Evolutionary conservation across 2,888 invertebrate species (phyloP).

Genomic region (Acrocera orbiculus): DNA sequence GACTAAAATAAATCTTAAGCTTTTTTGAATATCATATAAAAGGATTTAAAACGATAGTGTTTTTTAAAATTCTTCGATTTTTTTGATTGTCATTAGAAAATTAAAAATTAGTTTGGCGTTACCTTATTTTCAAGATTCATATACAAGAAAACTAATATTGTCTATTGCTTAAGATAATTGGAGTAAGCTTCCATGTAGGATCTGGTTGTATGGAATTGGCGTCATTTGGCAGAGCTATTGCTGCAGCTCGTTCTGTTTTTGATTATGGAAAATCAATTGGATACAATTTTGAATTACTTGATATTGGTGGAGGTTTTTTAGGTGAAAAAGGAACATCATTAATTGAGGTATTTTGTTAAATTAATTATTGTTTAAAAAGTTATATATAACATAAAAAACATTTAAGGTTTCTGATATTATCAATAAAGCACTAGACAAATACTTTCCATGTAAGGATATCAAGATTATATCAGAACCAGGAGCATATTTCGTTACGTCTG

Average conservation of each 20-base stretch:
- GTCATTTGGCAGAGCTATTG: conserved; percentile 67
- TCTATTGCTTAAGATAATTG: conserved; percentile 37
- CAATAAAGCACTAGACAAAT: conserved; percentile 57
- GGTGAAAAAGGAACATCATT: conserved; percentile 53
- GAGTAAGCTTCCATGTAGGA: conserved; percentile 87
- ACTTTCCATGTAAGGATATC: conserved; percentile 53
- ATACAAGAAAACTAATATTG: too few relatives aligned
- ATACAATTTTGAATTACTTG: conserved; percentile 58
- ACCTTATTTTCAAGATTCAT: too few relatives aligned
- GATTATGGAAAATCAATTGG: conserved; percentile 53
- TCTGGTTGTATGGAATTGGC: conserved; percentile 73
- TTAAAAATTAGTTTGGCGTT: too few relatives aligned
- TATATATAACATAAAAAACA: not conserved
- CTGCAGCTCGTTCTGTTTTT: conserved; percentile 53
- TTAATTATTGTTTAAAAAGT: too few relatives aligned
- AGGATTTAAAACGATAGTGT: too few relatives aligned
- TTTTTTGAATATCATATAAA: too few relatives aligned
- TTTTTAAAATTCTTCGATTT: too few relatives aligned
- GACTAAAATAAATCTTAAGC: too few relatives aligned
- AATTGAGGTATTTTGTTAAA: conserved; percentile 43
- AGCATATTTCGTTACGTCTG: conserved; percentile 86
- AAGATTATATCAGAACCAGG: conserved; percentile 95
- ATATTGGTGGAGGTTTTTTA: conserved; percentile 86
- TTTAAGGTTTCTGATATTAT: conserved; percentile 58
- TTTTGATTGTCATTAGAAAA: too few relatives aligned